Percentiles rank a stretch among this genome's conserved stretches.
These are phyloP conservation scores for Dioctria rufipes DNA, from an alignment of 2,888 invertebrate species.

Conservation along the genomic window DNA sequence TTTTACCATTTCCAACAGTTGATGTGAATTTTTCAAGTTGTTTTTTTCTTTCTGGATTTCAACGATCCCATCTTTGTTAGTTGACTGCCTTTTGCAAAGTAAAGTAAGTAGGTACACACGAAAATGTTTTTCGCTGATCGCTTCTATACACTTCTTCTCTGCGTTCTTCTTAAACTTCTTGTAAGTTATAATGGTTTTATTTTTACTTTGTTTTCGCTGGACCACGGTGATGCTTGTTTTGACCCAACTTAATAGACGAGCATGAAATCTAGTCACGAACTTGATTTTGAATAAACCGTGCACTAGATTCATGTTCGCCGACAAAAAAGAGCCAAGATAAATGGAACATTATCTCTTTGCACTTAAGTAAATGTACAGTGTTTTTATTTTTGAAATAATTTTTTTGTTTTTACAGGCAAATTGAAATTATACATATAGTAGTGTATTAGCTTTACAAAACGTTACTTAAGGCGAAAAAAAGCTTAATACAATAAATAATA, in stretches of 20 bases:
- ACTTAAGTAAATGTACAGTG: neutral
- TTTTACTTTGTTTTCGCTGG: slow-evolving; percentile 37
- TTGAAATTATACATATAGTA: too few relatives aligned
- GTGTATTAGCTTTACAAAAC: too few relatives aligned
- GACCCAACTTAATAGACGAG: slow-evolving; percentile 73
- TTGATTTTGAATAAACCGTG: slow-evolving; percentile 72
- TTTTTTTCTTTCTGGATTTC: slow-evolving; percentile 45
- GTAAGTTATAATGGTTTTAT: slow-evolving; percentile 42
- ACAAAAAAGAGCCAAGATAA: slow-evolving; percentile 70
- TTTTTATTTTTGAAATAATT: neutral
- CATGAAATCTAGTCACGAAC: slow-evolving; percentile 73
- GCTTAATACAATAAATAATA: too few relatives aligned
- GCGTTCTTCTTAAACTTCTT: neutral
- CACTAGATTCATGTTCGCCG: slow-evolving; percentile 73
- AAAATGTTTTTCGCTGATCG: slow-evolving; percentile 12
- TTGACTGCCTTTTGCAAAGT: slow-evolving; percentile 1
- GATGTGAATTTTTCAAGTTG: slow-evolving; percentile 42
- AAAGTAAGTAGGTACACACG: slow-evolving; percentile 25
- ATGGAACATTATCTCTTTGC: slow-evolving; percentile 12
- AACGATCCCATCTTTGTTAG: slow-evolving; percentile 49
- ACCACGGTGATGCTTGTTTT: slow-evolving; percentile 64
- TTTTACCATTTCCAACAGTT: slow-evolving; percentile 35
- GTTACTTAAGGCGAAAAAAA: too few relatives aligned
- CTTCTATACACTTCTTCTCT: neutral
- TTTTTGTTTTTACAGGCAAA: too few relatives aligned